Conservation (phyloP, 2,888 invertebrate species). For the Habroteleia sp. region DNA sequence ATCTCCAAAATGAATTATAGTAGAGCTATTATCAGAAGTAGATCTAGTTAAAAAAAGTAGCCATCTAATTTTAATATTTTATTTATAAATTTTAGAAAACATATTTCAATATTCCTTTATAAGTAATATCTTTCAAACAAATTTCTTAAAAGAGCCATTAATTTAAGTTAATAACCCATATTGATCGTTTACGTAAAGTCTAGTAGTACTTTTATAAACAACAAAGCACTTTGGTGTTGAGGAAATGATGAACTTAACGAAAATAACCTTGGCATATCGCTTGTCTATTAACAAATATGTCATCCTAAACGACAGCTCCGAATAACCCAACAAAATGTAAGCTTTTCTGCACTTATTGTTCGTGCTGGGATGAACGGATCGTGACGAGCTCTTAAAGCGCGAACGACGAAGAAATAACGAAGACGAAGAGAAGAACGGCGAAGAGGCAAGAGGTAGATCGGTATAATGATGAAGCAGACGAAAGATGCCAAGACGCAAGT, state of each 20-base stretch:
- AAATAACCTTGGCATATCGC: slow-evolving; percentile 24
- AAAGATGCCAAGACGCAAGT: slow-evolving; percentile 60
- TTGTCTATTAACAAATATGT: slow-evolving; percentile 39
- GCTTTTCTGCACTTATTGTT: slow-evolving; percentile 57
- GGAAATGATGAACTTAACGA: slow-evolving; percentile 2
- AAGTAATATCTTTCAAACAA: too few relatives aligned
- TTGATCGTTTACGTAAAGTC: too few relatives aligned
- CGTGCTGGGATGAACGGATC: slow-evolving; percentile 41
- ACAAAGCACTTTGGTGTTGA: too few relatives aligned
- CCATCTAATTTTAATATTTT: too few relatives aligned
- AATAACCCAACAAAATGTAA: slow-evolving; percentile 33
- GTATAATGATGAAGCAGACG: slow-evolving; percentile 70
- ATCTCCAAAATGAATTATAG: too few relatives aligned
- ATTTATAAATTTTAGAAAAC: too few relatives aligned
- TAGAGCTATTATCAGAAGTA: too few relatives aligned
- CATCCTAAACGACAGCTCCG: slow-evolving; percentile 41
- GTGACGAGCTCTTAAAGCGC: slow-evolving; percentile 53
- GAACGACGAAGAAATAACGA: slow-evolving; percentile 47
- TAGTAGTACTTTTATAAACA: too few relatives aligned
- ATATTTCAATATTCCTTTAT: too few relatives aligned
- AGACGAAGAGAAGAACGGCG: slow-evolving; percentile 22
- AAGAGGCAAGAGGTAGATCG: slow-evolving; percentile 53
- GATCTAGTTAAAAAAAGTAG: too few relatives aligned
- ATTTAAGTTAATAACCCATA: too few relatives aligned
- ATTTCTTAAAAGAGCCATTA: too few relatives aligned